Percentiles rank a stretch among this genome's conserved stretches.
Evolutionary conservation across 2,113 vertebrate genomes (phyloP).

Genomic region (western clawed frog (Xenopus tropicalis)): DNA sequence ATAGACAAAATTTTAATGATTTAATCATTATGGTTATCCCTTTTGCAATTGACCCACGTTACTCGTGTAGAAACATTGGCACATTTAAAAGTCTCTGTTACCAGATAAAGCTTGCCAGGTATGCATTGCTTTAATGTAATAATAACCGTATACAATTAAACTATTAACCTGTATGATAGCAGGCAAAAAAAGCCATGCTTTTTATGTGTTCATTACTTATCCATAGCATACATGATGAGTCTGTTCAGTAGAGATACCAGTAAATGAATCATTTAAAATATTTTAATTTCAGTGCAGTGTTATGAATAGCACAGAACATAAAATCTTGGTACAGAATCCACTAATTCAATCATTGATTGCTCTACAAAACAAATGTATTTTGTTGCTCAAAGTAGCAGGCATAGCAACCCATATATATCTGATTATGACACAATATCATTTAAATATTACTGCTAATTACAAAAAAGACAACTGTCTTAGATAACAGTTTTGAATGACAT

Average conservation of each 20-base stretch:
- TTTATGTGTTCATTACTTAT: conserved; percentile 66
- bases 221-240: conserved; percentile 53
- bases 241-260: conserved; percentile 50
- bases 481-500: conserved; percentile 23
- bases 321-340: conserved; percentile 21
- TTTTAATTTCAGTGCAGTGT: conserved; percentile 54
- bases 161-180: conserved; percentile 78
- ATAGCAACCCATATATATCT: conserved; percentile 21
- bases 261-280: conserved; percentile 59
- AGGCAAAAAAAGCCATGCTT: conserved; percentile 57
- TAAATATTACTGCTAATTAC: conserved; percentile 30
- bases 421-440: conserved; percentile 11
- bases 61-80: conserved; percentile 94
- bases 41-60: conserved; percentile 97
- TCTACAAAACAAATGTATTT: conserved; percentile 30
- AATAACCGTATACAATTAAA: conserved; percentile 94
- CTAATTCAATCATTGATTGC: conserved; percentile 29
- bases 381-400: conserved; percentile 16
- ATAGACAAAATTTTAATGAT: conserved; percentile 99
- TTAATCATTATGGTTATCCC: conserved; percentile 99
- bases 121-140: conserved; percentile 85
- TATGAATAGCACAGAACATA: conserved; percentile 40
- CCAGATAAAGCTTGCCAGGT: conserved; percentile 87
- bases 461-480: conserved; percentile 2
- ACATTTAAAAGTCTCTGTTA: conserved; percentile 92